Evolutionary conservation across 2,888 invertebrate species (phyloP).

Genomic region (Oeneis ivallda): DNA sequence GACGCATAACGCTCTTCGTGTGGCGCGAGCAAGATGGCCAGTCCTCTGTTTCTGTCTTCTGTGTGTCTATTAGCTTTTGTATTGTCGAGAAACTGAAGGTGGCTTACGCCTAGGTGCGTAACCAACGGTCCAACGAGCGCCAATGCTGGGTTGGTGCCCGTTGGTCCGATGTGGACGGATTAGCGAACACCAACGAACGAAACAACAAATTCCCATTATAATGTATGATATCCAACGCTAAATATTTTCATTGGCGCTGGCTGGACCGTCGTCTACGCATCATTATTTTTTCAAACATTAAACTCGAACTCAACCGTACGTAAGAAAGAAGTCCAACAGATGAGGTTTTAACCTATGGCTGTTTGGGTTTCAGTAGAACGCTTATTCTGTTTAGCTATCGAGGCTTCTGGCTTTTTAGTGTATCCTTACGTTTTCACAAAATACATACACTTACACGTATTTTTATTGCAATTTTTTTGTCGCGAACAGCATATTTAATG

Average conservation of each 20-base stretch:
- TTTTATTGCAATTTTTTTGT: neutral
- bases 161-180: neutral
- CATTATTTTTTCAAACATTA: neutral
- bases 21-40: constrained; percentile 80
- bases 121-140: neutral
- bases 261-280: neutral
- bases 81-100: constrained; percentile 67
- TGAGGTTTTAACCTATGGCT: neutral
- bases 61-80: constrained; percentile 56
- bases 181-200: neutral
- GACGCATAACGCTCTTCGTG: constrained; percentile 55
- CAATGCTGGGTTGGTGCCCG: neutral
- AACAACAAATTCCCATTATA: neutral
- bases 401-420: constrained; percentile 21
- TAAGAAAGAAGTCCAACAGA: too few relatives aligned
- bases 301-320: neutral
- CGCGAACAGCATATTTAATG: neutral
- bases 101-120: constrained; percentile 43
- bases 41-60: constrained; percentile 64
- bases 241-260: neutral
- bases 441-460: neutral
- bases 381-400: neutral
- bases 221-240: neutral
- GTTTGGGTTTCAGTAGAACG: neutral
- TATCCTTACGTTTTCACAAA: constrained; percentile 21